phyloP scores from a whole-genome alignment of 2,888 invertebrate species.

The Cephus runcator region DNA sequence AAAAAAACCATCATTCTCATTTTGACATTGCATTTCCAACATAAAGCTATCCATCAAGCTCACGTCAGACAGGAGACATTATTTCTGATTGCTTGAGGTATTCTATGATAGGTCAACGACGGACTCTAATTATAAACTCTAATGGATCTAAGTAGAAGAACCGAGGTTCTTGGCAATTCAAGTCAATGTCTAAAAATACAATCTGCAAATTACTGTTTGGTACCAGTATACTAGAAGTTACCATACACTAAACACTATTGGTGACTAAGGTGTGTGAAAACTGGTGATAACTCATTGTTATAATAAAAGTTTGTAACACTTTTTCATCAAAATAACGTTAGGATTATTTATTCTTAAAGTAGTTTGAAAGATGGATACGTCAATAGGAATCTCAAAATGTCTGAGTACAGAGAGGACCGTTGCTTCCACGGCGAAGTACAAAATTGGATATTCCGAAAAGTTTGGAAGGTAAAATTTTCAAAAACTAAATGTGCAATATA shows the following conservation, averaged over 20 bases:
- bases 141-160: conserved; percentile 7
- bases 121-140: background rate
- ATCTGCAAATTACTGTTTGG: background rate
- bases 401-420: background rate
- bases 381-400: background rate
- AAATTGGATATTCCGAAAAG: conserved; percentile 42
- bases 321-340: background rate
- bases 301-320: background rate
- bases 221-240: background rate
- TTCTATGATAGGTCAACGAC: background rate
- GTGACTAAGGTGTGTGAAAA: background rate
- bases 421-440: conserved; percentile 36
- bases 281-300: background rate
- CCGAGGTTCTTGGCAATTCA: conserved; percentile 14
- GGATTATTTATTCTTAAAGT: background rate
- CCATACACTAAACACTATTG: background rate
- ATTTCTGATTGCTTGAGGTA: background rate
- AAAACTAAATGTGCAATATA: background rate
- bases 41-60: background rate
- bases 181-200: conserved; percentile 36
- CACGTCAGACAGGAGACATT: background rate
- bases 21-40: background rate
- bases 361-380: background rate
- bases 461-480: conserved; percentile 48
- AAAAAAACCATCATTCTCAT: too few species aligned